These are phyloP conservation scores for Threskiornis aethiopicus DNA, from an alignment of 2,797 vertebrate genomes.

Conservation along the genomic window DNA sequence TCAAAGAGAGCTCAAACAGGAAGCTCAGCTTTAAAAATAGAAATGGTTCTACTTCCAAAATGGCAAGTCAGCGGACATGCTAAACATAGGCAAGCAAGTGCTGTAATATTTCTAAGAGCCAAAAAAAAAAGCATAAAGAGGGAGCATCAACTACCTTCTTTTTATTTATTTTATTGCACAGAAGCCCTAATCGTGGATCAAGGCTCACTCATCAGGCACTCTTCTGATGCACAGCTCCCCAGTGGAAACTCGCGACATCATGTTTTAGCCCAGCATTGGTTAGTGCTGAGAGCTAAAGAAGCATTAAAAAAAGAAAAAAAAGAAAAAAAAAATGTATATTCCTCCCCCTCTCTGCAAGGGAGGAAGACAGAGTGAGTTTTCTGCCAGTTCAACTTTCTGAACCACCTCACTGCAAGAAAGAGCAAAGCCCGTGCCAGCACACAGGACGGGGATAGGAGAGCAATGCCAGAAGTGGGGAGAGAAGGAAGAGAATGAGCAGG, in stretches of 20 bases:
- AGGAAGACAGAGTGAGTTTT: not conserved
- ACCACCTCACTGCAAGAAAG: not conserved
- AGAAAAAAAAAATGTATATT: not conserved
- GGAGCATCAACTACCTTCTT: not conserved
- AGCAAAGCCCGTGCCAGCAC: not conserved
- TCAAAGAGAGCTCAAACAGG: constrained; percentile 49
- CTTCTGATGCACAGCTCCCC: not conserved
- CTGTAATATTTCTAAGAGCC: not conserved
- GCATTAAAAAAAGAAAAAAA: not conserved
- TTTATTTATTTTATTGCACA: not conserved
- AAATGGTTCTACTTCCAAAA: constrained; percentile 48
- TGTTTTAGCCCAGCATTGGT: not conserved
- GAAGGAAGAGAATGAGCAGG: not conserved
- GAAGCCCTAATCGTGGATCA: not conserved
- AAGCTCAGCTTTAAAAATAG: constrained; percentile 62
- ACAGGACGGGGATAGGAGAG: not conserved
- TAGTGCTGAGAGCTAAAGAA: not conserved
- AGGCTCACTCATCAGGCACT: not conserved
- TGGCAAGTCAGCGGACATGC: constrained; percentile 50
- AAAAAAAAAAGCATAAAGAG: not conserved
- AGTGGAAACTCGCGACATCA: not conserved
- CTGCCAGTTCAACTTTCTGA: not conserved
- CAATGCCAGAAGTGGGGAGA: not conserved
- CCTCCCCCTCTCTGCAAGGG: not conserved
- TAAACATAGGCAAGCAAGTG: constrained; percentile 22